Evolutionary conservation across 2,113 vertebrate species (phyloP).

Genomic region (Campylomormyrus tamandua): DNA sequence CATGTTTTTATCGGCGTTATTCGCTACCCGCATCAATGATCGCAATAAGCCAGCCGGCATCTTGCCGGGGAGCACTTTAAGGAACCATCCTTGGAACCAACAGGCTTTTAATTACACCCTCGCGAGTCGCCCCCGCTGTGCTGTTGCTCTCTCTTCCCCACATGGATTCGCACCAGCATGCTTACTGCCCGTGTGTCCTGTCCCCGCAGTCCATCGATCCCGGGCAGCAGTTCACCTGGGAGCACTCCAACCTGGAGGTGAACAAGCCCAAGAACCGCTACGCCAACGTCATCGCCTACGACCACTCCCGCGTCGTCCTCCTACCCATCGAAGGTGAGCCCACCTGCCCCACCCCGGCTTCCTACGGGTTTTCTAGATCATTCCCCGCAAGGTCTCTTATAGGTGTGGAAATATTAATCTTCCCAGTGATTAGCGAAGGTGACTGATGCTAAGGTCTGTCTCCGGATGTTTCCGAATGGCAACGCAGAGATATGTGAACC

Average conservation of each 20-base stretch:
- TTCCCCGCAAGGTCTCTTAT: background rate
- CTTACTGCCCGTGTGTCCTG: background rate
- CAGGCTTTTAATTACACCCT: constrained; percentile 33
- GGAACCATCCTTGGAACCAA: constrained; percentile 1
- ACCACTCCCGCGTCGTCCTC: constrained; percentile 93
- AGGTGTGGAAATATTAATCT: background rate
- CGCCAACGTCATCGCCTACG: constrained; percentile 94
- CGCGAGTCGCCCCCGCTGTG: background rate
- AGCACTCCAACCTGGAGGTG: constrained; percentile 96
- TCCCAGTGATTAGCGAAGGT: background rate
- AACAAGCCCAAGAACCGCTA: constrained; percentile 99
- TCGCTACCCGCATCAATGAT: constrained; percentile 40
- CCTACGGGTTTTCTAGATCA: background rate
- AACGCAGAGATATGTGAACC: background rate
- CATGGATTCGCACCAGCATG: background rate
- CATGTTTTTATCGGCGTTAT: constrained; percentile 45
- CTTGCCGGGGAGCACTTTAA: constrained; percentile 35
- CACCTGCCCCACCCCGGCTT: background rate
- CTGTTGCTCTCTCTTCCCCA: background rate
- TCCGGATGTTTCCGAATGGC: background rate
- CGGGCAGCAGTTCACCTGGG: constrained; percentile 98
- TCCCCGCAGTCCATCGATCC: constrained; percentile 86
- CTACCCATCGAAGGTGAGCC: constrained; percentile 84
- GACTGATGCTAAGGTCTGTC: background rate
- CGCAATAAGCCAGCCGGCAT: constrained; percentile 26